These are phyloP conservation scores for Diadophis punctatus DNA, from an alignment of 2,113 vertebrate genomes.

Conservation along the genomic window DNA sequence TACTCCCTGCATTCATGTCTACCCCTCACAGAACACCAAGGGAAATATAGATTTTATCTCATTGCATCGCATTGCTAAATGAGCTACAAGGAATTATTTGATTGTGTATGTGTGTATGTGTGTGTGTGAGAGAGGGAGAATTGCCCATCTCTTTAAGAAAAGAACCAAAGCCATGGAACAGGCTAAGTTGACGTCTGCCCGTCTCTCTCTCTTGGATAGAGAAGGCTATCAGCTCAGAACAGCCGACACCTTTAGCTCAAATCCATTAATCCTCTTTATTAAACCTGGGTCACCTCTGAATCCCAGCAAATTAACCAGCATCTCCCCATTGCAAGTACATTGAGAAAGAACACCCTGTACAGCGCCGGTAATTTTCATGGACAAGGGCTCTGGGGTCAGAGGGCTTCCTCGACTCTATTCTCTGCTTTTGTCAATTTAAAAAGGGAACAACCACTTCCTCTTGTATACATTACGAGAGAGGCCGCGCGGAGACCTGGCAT, in stretches of 20 bases:
- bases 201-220: slow-evolving; percentile 60
- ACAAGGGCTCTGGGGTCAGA: slow-evolving; percentile 64
- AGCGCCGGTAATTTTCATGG: slow-evolving; percentile 69
- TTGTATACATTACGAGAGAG: slow-evolving; percentile 61
- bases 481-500: background rate
- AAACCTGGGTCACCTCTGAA: slow-evolving; percentile 77
- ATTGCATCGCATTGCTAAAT: background rate
- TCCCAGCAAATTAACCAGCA: slow-evolving; percentile 76
- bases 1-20: background rate
- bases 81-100: background rate
- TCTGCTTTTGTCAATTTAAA: slow-evolving; percentile 73
- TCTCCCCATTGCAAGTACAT: slow-evolving; percentile 71
- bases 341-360: slow-evolving; percentile 58
- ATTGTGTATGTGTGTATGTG: no score
- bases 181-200: slow-evolving; percentile 41
- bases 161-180: slow-evolving; percentile 32
- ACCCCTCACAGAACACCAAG: background rate
- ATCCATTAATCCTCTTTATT: slow-evolving; percentile 84
- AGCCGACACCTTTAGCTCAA: slow-evolving; percentile 78
- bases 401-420: slow-evolving; percentile 60
- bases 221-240: slow-evolving; percentile 75
- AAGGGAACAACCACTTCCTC: slow-evolving; percentile 63
- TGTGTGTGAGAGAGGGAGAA: background rate
- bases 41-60: background rate
- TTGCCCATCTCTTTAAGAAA: slow-evolving; percentile 4